Base-by-base conservation (phyloP, 2,113 vertebrate species). In the Protobothrops mucrosquamatus region DNA sequence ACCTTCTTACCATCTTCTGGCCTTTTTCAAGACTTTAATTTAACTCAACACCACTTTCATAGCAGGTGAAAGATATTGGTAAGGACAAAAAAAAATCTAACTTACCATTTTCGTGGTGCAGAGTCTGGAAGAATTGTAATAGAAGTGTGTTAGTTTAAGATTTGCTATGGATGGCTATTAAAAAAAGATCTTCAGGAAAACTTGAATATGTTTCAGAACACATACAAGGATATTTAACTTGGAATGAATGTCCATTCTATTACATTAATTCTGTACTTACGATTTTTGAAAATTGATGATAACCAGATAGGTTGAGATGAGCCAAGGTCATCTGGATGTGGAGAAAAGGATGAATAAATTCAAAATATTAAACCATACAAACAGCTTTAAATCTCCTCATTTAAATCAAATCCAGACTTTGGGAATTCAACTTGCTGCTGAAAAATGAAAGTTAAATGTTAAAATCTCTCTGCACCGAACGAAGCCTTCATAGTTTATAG, bases 81-180 rank as follows among this genome's bases (percentile, higher is more conserved):
- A 86, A 61, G 85, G 57, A 55, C 93, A 2, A 81, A n/a, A n/a
- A 56, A 94, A 96, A 95, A 96, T 54, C 1, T 91, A 34, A 88
- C 95, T 96, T 96, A 96, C 95, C 94, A 94, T 96, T 89, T 91
- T 88, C 88, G 69, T 57, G 59, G 74, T 91, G 96, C 95, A 93
- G 92, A 94, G 89, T 57, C 54, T 94, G 93, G 57, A 86, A 90
- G 61, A 86, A 94, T 94, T 92, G 7, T 29, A 92, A 87, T 8
- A 88, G 93, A 92, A 95, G 0, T 91, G 0, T 81, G 18, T 81
- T 43, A 81, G 74, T 22, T 81, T 39, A 43, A 34, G 34, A 43
- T 81, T 81, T 22, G 18, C 18, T 81, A 81, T 43, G 34, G n/a
- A 34, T 81, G 74, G 6, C 69, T 81, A 81, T 81, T 81, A 81